Conservation (phyloP, 2,113 vertebrate species). For the Elanus axillaris region DNA sequence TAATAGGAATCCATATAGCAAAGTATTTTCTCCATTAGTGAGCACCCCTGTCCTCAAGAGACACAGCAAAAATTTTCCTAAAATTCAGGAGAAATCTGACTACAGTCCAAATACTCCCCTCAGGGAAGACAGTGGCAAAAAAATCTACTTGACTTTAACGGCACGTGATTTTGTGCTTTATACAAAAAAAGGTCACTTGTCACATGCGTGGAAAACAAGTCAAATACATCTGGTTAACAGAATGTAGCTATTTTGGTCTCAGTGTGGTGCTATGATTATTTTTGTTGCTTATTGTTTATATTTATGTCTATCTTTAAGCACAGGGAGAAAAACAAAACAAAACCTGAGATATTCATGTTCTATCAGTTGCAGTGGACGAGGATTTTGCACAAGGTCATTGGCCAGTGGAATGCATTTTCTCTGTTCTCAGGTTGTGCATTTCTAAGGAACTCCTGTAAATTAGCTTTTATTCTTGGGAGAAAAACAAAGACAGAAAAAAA, state of each 20-base stretch:
- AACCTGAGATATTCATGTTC: background rate
- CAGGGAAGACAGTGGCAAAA: background rate
- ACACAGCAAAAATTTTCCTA: background rate
- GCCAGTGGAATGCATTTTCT: background rate
- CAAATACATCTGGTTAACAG: constrained; percentile 11
- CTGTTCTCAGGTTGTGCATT: background rate
- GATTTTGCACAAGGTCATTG: background rate
- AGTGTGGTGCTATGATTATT: background rate
- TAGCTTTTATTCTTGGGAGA: background rate
- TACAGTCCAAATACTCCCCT: background rate
- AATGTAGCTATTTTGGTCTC: background rate
- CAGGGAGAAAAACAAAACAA: background rate
- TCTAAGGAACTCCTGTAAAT: background rate
- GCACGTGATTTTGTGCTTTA: background rate
- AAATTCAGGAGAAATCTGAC: background rate
- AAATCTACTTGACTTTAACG: background rate
- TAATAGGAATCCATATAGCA: background rate
- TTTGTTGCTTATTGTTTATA: background rate
- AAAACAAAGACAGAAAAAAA: background rate
- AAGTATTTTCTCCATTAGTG: background rate
- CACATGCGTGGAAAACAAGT: background rate
- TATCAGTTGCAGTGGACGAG: background rate
- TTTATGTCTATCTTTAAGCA: background rate
- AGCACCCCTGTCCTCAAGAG: background rate
- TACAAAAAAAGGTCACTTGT: background rate